These are phyloP conservation scores for Argopecten irradians DNA, from an alignment of 1,140 invertebrate species.

Conservation along the genomic window DNA sequence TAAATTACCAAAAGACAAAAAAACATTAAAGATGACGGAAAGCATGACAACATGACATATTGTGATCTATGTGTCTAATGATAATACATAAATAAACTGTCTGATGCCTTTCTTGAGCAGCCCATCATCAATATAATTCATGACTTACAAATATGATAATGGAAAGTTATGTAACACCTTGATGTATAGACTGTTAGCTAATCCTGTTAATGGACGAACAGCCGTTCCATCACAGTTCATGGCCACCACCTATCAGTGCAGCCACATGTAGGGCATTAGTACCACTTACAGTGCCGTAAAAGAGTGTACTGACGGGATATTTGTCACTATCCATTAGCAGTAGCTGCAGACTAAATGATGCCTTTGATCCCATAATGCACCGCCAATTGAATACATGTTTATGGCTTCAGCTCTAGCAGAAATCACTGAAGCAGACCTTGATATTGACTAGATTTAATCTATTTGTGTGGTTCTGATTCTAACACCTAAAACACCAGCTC, in stretches of 20 bases:
- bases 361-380: neutral
- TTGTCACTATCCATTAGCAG: conserved; percentile 3
- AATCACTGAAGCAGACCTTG: neutral
- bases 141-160: neutral
- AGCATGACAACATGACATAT: neutral
- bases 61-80: neutral
- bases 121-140: too few species aligned
- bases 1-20: too few species aligned
- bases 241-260: neutral
- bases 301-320: neutral
- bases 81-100: neutral
- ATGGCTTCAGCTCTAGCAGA: neutral
- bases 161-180: neutral
- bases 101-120: neutral
- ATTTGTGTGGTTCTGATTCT: neutral
- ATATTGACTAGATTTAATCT: neutral
- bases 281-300: neutral
- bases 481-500: neutral
- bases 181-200: neutral
- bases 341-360: neutral
- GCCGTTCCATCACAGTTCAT: neutral
- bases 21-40: too few species aligned
- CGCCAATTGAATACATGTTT: neutral
- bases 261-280: neutral
- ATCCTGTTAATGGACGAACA: neutral